Base-by-base conservation (phyloP, 2,797 vertebrate genomes). In the Sarcophilus harrisii region DNA sequence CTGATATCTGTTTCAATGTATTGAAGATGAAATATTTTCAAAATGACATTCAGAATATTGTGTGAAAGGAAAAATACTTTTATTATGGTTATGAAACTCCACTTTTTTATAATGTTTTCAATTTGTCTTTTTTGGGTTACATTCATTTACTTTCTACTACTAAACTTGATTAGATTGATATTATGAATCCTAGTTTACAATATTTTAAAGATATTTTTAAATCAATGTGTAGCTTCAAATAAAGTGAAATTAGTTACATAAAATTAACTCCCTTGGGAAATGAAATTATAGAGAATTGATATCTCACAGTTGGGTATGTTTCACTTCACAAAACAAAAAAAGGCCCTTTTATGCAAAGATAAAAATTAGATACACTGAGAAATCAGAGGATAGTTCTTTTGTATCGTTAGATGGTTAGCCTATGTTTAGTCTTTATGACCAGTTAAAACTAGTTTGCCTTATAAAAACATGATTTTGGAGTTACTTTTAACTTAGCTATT, bases 41-140 rank as follows among this genome's bases (percentile, higher is more conserved):
- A 32, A 57, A n/a, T 45, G 38, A 58, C 21, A n/a, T n/a, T 92
- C 58, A 58, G 30, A 92, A 11, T 54, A 8, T 27, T 95, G 13
- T 58, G 38, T 60, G 49, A 66, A 60, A 52, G 57, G 52, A 58
- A 45, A 92, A 62, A 92, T 54, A 24, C 60, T 93, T 81, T 57
- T 73, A 55, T 81, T 81, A 16, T 90, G 11, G 14, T 90, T 57
- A 92, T 95, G 96, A 49, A 91, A 29, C 9, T 98, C 49, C 92
- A 14, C 96, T 93, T 94, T 96, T 66, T 97, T 13, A 0, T 55
- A 55, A 27, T 93, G 96, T 89, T 94, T 58, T 95, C 81, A 58
- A 93, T 98, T 95, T 96, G 8, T 52, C 93, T n/a, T 96, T 94
- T 93, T 62, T 95, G 66, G 94, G 90, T 93, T 97, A 54, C 90